Evolutionary conservation across 2,113 vertebrate species (phyloP), one percentile per base, ranked within the genome.

Genomic region (Nannobrachium achirus): DNA sequence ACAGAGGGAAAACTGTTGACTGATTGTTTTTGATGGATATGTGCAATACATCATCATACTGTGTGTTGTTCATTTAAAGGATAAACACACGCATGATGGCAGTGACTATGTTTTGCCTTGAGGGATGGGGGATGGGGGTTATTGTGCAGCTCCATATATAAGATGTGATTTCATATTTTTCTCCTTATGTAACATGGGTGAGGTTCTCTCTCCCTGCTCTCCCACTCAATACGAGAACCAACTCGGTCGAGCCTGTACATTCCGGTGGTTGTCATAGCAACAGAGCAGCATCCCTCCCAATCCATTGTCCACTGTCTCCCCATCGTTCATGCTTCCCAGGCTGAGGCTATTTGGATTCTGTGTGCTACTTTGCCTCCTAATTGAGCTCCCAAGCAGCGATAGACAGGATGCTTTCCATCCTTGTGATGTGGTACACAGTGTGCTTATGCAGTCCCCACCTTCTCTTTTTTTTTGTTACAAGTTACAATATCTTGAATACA

Each of bases 201-300:
- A 66, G 38, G 49, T 55, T 56, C 38, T 44, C 53, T 56, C 44
- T 20, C 48, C 45, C 48, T 50, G 19, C 46, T 25, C 59, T 51
- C 61, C 61, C 76, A 57, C 56, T 73, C 49, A 19, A 71, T 46
- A 83, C 83, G 67, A 79, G 73, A 85, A 80, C 80, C 61, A 86
- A 76, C 86, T 76, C 3, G 57, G 80, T 86, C 74, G 66, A 87
- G 88, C 85, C 87, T 88, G 89, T 85, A 87, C 81, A 84, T 87
- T 89, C 84, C 39, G 63, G 86, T 89, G 71, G 92, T 92, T 63
- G 86, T 81, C 87, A 91, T 91, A 71, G 90, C 84, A 91, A 93
- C 92, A 84, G 74, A 76, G 83, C 89, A 89, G 85, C 90, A 88
- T 90, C 85, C 77, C 69, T 76, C 63, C 80, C 76, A 73, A 86